phyloP scores from a whole-genome alignment of 2,113 vertebrate species.

The Pardalotus punctatus region DNA sequence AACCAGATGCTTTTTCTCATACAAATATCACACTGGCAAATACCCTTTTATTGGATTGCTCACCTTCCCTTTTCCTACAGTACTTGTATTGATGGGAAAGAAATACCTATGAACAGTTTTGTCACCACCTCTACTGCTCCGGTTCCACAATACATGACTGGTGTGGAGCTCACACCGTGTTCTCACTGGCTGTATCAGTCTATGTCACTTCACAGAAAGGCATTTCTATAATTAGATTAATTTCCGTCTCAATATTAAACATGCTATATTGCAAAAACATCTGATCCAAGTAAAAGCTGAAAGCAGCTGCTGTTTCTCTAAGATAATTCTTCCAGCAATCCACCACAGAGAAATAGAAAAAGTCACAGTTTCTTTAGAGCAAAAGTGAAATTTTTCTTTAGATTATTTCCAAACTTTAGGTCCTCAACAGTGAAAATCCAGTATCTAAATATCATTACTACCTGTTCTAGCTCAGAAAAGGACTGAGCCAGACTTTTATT shows the following conservation, averaged over 20 bases:
- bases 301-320: neutral
- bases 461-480: neutral
- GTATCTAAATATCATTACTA: neutral
- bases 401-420: neutral
- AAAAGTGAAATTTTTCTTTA: neutral
- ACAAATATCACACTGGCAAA: neutral
- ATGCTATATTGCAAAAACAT: neutral
- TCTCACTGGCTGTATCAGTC: neutral
- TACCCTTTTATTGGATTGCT: neutral
- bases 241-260: neutral
- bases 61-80: neutral
- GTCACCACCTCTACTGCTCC: neutral
- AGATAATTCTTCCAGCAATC: neutral
- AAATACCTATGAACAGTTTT: neutral
- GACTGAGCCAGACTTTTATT: neutral
- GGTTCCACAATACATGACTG: rapidly evolving
- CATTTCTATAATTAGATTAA: neutral
- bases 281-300: neutral
- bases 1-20: neutral
- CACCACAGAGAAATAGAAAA: neutral
- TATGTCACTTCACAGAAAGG: neutral
- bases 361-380: neutral
- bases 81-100: neutral
- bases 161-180: neutral
- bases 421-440: neutral